These are phyloP conservation scores for Nemoura dubitans DNA, from an alignment of 2,888 invertebrate species.

Conservation along the genomic window DNA sequence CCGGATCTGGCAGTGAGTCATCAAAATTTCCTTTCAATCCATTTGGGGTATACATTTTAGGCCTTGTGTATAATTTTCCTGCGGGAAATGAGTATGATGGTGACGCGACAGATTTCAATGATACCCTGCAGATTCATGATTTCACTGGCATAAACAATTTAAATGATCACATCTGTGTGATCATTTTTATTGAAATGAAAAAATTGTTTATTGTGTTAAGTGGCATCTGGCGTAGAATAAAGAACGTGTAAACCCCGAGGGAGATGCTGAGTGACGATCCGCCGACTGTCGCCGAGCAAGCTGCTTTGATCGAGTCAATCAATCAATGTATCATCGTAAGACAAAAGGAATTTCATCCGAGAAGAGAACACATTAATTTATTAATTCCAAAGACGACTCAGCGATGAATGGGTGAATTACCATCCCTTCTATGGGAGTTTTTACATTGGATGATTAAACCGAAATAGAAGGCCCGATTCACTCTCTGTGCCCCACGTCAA, in stretches of 20 bases:
- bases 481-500: background rate
- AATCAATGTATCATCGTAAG: background rate
- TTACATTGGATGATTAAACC: background rate
- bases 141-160: background rate
- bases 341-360: background rate
- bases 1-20: too few species aligned
- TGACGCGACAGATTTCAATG: background rate
- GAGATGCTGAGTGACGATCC: background rate
- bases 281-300: background rate
- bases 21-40: background rate
- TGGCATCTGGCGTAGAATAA: background rate
- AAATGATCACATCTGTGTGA: background rate
- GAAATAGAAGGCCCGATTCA: background rate
- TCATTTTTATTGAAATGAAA: background rate
- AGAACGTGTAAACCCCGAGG: background rate
- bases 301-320: background rate
- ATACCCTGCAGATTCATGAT: too few species aligned
- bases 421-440: background rate
- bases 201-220: too few species aligned
- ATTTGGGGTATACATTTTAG: background rate
- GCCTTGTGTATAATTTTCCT: background rate
- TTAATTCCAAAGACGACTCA: background rate
- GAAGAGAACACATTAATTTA: background rate
- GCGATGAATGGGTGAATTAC: background rate
- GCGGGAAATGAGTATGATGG: background rate